A percentile compares a stretch with the other conserved stretches of the same genome.
Conservation (phyloP, 2,888 invertebrate genomes). For the Chrysotoxum bicinctum region DNA sequence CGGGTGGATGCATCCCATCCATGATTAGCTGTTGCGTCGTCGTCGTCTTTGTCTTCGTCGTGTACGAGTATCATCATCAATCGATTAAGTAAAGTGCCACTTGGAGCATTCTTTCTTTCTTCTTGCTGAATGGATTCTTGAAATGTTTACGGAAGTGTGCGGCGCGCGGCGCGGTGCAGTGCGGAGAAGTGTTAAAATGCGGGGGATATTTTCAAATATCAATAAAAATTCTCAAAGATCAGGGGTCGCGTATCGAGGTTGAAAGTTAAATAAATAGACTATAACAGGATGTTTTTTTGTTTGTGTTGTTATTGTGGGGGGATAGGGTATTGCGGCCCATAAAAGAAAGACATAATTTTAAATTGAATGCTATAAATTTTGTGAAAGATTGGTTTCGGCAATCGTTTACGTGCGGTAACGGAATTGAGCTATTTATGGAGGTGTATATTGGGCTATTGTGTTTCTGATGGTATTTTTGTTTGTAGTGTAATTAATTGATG, state of each 20-base stretch:
- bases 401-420: constrained; percentile 47
- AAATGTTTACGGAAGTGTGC: constrained; percentile 69
- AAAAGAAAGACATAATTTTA: constrained; percentile 69
- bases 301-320: neutral
- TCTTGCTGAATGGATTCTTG: constrained; percentile 34
- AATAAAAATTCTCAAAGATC: constrained; percentile 69
- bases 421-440: constrained; percentile 64
- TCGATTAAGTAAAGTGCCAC: constrained; percentile 72
- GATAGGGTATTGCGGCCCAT: constrained; percentile 21
- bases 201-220: constrained; percentile 55
- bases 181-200: constrained; percentile 11
- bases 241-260: constrained; percentile 69
- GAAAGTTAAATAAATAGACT: constrained; percentile 71
- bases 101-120: constrained; percentile 37
- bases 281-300: constrained; percentile 24
- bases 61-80: constrained; percentile 69
- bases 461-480: constrained; percentile 25
- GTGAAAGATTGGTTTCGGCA: constrained; percentile 41
- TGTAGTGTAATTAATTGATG: constrained; percentile 61
- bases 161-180: neutral
- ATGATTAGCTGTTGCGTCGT: constrained; percentile 44
- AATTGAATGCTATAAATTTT: constrained; percentile 71
- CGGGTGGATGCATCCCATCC: constrained; percentile 60
- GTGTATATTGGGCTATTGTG: constrained; percentile 15
- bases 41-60: constrained; percentile 24